Evolutionary conservation across 2,888 invertebrate genomes (phyloP), one percentile per base, ranked within the genome.

Genomic region (Amiota mariae): DNA sequence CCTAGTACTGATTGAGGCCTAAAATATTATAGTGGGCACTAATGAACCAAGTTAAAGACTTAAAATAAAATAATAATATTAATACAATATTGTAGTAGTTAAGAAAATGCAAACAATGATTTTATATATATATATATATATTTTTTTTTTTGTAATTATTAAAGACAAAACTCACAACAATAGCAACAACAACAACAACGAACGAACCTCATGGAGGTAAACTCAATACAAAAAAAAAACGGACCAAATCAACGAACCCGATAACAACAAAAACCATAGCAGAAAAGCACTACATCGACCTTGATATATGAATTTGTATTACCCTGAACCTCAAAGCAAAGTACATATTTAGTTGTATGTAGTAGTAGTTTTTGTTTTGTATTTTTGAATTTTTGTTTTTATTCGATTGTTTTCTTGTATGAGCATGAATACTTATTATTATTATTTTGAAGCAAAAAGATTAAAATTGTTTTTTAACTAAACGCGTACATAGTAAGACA

Each of bases 241-340:
- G 59, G 18, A 59, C 20, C 10, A 59, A 59, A 59, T 20, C 59
- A 18, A 59, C 59, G 24, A 59, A n/a, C 15, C 36, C 36, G 36
- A 36, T 36, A 36, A 36, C 36, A 36, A 36, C 36, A 36, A 36
- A 2, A 2, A 36, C 6, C 2, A 36, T 6, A 36, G 36, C 36
- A 36, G 24, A 1, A 36, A 36, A 54, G n/a, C 8, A 54, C 54
- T 54, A n/a, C 13, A 11, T 18, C 49, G 67, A 67, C 67, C 67
- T 67, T 67, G 47, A 36, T 36, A 36, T 36, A 18, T 24, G 67
- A 18, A 67, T 51, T 67, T 67, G 67, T 49, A 15, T 67, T 67
- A 51, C 67, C 67, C 67, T 67, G 67, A 67, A 67, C 67, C 67
- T 67, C 67, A 67, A 47, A 49, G 11, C 51, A 15, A 13, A 18